Evolutionary conservation across 2,888 invertebrate species (phyloP).

Genomic region (Heliothis peltigera): DNA sequence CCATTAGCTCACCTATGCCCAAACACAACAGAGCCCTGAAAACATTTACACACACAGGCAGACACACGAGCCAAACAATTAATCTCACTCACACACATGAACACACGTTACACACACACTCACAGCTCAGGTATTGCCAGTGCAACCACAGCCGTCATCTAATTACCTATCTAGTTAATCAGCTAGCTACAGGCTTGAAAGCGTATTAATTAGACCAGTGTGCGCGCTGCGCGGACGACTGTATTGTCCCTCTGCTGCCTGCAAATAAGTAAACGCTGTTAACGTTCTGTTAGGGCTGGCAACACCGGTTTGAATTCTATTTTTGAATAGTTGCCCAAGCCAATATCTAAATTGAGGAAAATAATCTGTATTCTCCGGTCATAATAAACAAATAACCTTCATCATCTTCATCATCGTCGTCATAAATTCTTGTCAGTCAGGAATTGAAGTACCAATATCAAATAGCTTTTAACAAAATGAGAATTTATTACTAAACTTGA

Average conservation of each 20-base stretch:
- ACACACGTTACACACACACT: constrained; percentile 5
- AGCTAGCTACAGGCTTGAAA: constrained; percentile 68
- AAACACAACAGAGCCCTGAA: background rate
- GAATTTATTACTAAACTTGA: too few relatives aligned
- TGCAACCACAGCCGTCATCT: constrained; percentile 61
- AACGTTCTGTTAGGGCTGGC: constrained; percentile 76
- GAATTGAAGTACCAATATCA: too few relatives aligned
- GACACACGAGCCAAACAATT: constrained; percentile 19
- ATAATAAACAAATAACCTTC: too few relatives aligned
- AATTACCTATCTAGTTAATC: constrained; percentile 66
- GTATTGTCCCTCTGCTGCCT: constrained; percentile 78
- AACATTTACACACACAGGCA: constrained; percentile 1
- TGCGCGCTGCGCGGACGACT: constrained; percentile 73
- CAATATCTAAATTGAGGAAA: background rate
- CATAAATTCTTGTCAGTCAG: too few relatives aligned
- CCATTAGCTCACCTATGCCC: background rate
- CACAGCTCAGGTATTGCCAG: constrained; percentile 18
- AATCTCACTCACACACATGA: background rate
- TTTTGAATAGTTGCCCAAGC: background rate
- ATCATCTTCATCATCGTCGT: too few relatives aligned
- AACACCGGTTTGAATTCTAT: constrained; percentile 6
- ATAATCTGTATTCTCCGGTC: background rate
- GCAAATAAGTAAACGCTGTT: constrained; percentile 86
- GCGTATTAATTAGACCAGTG: constrained; percentile 79
- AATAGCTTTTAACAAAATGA: too few relatives aligned